Percentiles rank a stretch among this genome's conserved stretches.
phyloP scores from a whole-genome alignment of 2,113 vertebrate genomes.

The Micromys minutus region DNA sequence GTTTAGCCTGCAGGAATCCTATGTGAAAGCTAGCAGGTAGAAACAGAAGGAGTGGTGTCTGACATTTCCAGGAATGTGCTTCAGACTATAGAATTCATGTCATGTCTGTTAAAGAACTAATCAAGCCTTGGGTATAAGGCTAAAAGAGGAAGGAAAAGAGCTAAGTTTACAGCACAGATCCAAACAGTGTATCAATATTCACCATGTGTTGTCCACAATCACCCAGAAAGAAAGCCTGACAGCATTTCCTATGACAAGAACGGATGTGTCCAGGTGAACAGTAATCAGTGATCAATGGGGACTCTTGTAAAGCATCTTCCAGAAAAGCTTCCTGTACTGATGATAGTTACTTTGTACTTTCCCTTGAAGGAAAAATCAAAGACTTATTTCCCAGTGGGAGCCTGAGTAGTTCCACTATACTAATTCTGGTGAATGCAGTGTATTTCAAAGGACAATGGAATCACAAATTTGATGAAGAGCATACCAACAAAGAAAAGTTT shows the following conservation, averaged over 20 bases:
- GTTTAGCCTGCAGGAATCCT: neutral
- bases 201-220: neutral
- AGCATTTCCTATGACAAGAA: neutral
- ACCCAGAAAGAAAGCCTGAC: neutral
- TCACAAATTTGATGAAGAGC: conserved; percentile 76
- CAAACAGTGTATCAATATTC: neutral
- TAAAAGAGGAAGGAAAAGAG: neutral
- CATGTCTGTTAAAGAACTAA: neutral
- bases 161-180: neutral
- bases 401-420: conserved; percentile 45
- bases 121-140: neutral
- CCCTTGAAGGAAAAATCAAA: conserved; percentile 88
- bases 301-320: neutral
- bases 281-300: neutral
- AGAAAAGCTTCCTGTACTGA: neutral
- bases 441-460: conserved; percentile 91
- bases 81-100: neutral
- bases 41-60: rapidly evolving
- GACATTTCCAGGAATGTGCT: rapidly evolving
- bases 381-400: conserved; percentile 82
- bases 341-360: neutral
- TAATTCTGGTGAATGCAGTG: conserved; percentile 89
- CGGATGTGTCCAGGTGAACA: neutral
- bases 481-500: conserved; percentile 86
- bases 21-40: neutral